Conservation (phyloP, 2,113 vertebrate species). For the Capra hircus region DNA sequence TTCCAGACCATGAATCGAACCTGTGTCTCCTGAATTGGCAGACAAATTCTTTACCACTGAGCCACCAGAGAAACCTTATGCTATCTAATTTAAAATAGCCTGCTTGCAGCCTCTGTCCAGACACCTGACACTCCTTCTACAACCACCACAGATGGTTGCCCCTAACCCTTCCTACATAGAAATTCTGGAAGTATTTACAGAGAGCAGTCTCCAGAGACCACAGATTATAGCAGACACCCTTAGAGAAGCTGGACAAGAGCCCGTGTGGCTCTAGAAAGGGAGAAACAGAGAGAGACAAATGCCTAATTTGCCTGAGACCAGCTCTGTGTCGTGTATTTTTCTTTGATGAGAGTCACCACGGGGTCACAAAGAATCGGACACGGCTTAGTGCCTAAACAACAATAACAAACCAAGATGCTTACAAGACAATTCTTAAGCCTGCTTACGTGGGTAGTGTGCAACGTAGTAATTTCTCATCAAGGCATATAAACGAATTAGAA, state of each 20-base stretch:
- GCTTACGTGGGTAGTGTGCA: neutral
- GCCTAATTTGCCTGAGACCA: neutral
- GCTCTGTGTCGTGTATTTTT: neutral
- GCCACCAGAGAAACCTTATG: neutral
- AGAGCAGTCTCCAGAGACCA: neutral
- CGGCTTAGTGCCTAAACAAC: neutral
- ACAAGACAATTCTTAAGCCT: neutral
- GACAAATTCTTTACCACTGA: neutral
- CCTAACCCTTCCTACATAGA: neutral
- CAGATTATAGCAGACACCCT: neutral
- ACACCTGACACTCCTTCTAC: neutral
- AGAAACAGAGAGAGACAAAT: neutral
- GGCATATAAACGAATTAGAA: neutral
- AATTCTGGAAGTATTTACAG: neutral
- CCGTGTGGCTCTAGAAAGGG: neutral
- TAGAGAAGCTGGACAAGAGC: neutral
- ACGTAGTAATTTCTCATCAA: neutral
- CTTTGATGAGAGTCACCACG: neutral
- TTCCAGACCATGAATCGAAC: neutral
- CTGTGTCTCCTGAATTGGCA: neutral
- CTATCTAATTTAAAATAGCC: neutral
- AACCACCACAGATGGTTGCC: neutral
- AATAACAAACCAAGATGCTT: neutral
- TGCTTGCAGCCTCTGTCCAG: neutral
- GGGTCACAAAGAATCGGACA: neutral